phyloP scores from a whole-genome alignment of 2,888 invertebrate species.

The Spodoptera picta region DNA sequence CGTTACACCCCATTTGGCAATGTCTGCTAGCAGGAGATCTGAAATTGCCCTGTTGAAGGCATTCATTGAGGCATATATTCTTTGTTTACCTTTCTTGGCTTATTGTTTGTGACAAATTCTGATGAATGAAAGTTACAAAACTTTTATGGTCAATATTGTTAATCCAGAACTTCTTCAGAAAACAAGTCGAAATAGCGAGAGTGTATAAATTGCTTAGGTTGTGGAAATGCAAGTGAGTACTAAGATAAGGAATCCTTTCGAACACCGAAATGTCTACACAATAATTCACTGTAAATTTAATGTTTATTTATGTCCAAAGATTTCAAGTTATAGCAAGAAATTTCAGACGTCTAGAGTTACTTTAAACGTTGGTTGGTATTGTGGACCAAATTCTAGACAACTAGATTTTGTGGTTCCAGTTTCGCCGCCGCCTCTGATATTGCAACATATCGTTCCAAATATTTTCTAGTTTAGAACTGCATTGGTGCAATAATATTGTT shows the following conservation, averaged over 20 bases:
- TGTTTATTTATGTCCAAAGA: slow-evolving; percentile 19
- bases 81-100: slow-evolving; percentile 10
- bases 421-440: slow-evolving; percentile 7
- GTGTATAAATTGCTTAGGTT: too few species aligned
- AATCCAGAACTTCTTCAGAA: too few species aligned
- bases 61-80: slow-evolving; percentile 35
- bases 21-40: slow-evolving; percentile 44
- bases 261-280: slow-evolving; percentile 14
- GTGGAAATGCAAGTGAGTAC: too few species aligned
- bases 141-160: too few species aligned
- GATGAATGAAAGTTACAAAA: too few species aligned
- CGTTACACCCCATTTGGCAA: slow-evolving; percentile 66
- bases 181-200: too few species aligned
- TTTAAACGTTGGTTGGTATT: slow-evolving; percentile 19
- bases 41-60: slow-evolving; percentile 37
- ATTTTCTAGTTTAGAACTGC: slow-evolving; percentile 10
- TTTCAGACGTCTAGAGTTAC: slow-evolving; percentile 14
- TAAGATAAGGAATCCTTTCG: too few species aligned
- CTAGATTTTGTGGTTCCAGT: slow-evolving; percentile 16
- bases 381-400: slow-evolving; percentile 22
- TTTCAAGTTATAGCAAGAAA: slow-evolving; percentile 13
- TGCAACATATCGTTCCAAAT: slow-evolving; percentile 22
- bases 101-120: slow-evolving; percentile 7
- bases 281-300: slow-evolving; percentile 20
- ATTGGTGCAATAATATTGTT: background rate